Evolutionary conservation across 2,888 invertebrate species (phyloP), one percentile per base, ranked within the genome.

Genomic region (Rhimphoctona megacephalus): DNA sequence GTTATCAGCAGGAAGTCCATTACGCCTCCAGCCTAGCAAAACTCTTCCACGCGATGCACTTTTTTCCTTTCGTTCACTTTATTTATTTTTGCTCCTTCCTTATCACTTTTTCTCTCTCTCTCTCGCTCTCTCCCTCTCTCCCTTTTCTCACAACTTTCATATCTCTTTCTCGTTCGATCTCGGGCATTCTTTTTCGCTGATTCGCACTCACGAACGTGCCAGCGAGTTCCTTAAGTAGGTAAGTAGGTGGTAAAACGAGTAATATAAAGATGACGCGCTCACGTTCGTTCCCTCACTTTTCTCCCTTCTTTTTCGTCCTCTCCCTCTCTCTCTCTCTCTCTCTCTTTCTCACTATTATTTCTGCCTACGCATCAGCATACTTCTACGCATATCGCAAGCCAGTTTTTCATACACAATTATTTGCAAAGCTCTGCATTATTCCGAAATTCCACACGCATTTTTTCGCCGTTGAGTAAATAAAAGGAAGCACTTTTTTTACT

Each of bases 161-260:
- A 19, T 25, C 46, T 57, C 66, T 72, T 19, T 72, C 54, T 67
- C 54, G 64, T 25, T 66, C 39, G 52, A 73, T 64, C 52, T 43
- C 74, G 30, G 46, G 43, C 30, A 79, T 66, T 67, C 54, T 79
- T 77, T 80, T 87, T 85, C 74, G 66, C 61, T 43, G 54, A 81
- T 85, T 83, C 83, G 61, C 73, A 49, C 43, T 46, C 52, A 33
- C 39, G 25, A 25, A 72, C 67, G 80, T 74, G 78, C 73, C 70
- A 70, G 64, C 64, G 77, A 78, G 77, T 83, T 81, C 39, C 67
- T 86, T 79, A 88, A 88, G 83, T 86, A 85, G 86, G 85, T 88
- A 87, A 87, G 88, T 88, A 88, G 88, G 88, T 87, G 87, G 87
- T 83, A 85, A 83, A 83, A 52, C 86, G 81, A 87, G 86, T 82